Evolutionary conservation across 1,140 invertebrate genomes (phyloP).

Genomic region (Drosophila truncata): DNA sequence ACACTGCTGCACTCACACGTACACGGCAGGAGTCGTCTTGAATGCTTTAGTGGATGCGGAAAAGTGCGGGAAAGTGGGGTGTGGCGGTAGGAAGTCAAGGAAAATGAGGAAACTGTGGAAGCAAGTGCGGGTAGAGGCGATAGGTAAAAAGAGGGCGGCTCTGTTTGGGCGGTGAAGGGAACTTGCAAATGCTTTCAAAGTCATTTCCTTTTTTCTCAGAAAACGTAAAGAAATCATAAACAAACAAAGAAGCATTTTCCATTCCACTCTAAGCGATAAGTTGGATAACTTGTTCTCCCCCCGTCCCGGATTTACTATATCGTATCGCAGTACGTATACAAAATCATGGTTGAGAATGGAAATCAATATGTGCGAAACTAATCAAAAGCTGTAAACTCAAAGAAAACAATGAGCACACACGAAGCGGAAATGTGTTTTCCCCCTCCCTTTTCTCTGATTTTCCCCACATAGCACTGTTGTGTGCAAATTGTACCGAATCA

Average conservation of each 20-base stretch:
- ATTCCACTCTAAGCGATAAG: constrained; percentile 33
- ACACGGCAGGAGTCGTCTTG: constrained; percentile 22
- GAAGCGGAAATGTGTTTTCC: constrained; percentile 26
- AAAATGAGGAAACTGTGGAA: constrained; percentile 14
- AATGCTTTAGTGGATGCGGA: constrained; percentile 12
- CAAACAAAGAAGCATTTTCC: constrained; percentile 41
- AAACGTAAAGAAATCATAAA: constrained; percentile 71
- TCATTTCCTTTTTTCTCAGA: constrained; percentile 75
- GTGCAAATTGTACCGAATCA: constrained; percentile 26
- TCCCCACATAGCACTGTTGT: neutral
- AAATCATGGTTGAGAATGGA: constrained; percentile 23
- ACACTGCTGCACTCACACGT: constrained; percentile 43
- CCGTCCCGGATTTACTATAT: constrained; percentile 4
- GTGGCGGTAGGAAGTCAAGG: constrained; percentile 5
- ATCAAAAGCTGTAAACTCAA: constrained; percentile 56
- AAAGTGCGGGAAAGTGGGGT: constrained; percentile 30
- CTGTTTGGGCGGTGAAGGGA: constrained; percentile 33
- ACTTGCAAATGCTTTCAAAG: constrained; percentile 60
- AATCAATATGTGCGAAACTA: constrained; percentile 59
- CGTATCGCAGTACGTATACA: constrained; percentile 32
- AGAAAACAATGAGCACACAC: constrained; percentile 43
- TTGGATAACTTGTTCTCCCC: constrained; percentile 32
- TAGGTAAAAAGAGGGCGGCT: neutral
- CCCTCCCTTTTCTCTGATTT: neutral
- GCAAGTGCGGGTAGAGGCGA: neutral